These are phyloP conservation scores for Neopipo cinnamomea DNA, from an alignment of 2,113 vertebrate species.

Conservation along the genomic window DNA sequence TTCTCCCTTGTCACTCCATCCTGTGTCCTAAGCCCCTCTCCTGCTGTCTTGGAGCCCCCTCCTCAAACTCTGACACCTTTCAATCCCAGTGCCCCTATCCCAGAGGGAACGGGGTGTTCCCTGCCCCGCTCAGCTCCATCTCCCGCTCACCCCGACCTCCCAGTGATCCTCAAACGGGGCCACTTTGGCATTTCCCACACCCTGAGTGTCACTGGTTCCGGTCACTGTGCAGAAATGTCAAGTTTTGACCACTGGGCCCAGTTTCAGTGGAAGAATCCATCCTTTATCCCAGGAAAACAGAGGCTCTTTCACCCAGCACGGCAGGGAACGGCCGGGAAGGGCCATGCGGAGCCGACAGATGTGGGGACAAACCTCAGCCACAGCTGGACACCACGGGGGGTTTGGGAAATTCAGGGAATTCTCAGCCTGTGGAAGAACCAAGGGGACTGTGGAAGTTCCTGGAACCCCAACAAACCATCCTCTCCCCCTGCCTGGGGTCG, in stretches of 20 bases:
- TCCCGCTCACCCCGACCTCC: accelerated
- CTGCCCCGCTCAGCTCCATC: neutral
- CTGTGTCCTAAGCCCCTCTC: neutral
- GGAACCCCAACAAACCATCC: accelerated
- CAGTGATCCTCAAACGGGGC: neutral
- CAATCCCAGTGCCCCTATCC: neutral
- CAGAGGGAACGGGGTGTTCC: neutral
- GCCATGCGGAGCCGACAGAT: accelerated
- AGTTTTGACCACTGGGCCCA: neutral
- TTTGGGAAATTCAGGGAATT: neutral
- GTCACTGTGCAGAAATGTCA: neutral
- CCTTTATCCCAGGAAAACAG: neutral
- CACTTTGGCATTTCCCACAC: neutral
- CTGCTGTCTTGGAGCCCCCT: neutral
- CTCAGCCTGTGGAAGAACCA: neutral
- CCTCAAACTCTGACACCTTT: neutral
- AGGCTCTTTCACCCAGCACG: neutral
- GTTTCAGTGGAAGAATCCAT: neutral
- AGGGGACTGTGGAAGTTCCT: neutral
- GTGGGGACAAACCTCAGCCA: neutral
- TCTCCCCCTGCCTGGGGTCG: accelerated
- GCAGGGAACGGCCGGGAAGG: neutral
- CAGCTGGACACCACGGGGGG: neutral
- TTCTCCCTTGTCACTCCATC: neutral
- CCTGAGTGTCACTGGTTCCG: neutral